A percentile compares a stretch with the other conserved stretches of the same genome.
Evolutionary conservation across 2,113 vertebrate species (phyloP).

Genomic region (Cervus canadensis): DNA sequence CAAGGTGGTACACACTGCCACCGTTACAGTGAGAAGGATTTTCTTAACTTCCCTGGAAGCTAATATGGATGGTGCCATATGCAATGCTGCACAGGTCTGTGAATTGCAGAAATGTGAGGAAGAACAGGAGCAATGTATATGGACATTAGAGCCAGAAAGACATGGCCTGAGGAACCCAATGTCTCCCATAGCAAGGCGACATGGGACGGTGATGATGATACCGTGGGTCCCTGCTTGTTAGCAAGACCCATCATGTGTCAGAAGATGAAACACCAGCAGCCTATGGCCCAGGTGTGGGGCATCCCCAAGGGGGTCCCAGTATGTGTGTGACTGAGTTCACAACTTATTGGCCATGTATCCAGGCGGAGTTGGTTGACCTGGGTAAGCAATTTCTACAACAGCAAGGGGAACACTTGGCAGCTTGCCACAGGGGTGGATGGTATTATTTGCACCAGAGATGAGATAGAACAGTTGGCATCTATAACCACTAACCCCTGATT

Average conservation of each 20-base stretch:
- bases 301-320: not conserved
- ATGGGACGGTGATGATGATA: not conserved
- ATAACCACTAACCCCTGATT: not conserved
- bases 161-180: not conserved
- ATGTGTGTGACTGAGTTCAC: not conserved
- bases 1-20: not conserved
- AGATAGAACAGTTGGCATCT: not conserved
- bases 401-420: not conserved
- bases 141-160: not conserved
- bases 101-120: not conserved
- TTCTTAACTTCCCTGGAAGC: not conserved
- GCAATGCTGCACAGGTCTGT: not conserved
- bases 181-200: not conserved
- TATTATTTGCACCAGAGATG: not conserved
- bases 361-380: not conserved
- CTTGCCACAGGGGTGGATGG: not conserved
- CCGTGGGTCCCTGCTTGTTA: fast-evolving
- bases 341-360: not conserved
- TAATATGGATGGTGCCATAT: not conserved
- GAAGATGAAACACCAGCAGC: not conserved
- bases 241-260: fast-evolving
- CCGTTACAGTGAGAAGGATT: not conserved
- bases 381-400: not conserved
- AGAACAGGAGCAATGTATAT: not conserved
- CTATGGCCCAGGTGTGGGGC: not conserved